Evolutionary conservation across 92 coral and sea anemone species (phyloP), one percentile per base, ranked within the genome.

Genomic region (Phenganax subtilis): DNA sequence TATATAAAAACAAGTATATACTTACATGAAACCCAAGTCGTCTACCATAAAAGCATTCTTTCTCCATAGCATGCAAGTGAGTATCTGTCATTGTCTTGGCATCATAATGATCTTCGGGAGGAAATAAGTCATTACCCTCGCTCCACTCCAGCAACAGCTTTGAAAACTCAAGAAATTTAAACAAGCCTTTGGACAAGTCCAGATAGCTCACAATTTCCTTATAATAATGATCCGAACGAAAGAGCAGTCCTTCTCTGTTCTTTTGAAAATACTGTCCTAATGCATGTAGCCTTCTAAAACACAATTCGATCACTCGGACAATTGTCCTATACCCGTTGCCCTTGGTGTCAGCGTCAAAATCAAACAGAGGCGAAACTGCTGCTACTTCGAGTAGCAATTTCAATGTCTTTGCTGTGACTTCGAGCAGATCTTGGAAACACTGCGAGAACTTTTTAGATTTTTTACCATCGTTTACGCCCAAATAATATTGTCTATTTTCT

Each of bases 11-110:
- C 47, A 37, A 37, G 47, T 37, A 37, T 9, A 64, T 59, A 61
- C 87, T 82, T 51, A 94, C 98, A 92, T 94, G 98, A 87, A 94
- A 94, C 25, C 98, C 98, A 11, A 94, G 87, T 1, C 97, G 89
- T 54, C 98, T 85, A 6, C 97, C 98, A 72, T 94, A 94, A 71
- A 94, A 94, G 68, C 98, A 94, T 51, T 91, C 97, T 76, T 93
- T 92, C 64, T 94, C 97, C 84, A 94, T 55, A 71, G 84, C 86
- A 55, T 94, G 94, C 25, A 78, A 63, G 72, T 78, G 82, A 10
- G 87, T 91, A 73, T 92, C 97, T 2, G 91, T 65, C 92, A 94
- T 84, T 3, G 89, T 84, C 73, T 88, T 61, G 2, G 98, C 88
- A 79, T 91, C 97, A 71, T 84, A 84, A 54, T 88, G 68, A 66